These are phyloP conservation scores for Strigamia transsilvanica DNA, from an alignment of 2,888 invertebrate genomes.

Conservation along the genomic window DNA sequence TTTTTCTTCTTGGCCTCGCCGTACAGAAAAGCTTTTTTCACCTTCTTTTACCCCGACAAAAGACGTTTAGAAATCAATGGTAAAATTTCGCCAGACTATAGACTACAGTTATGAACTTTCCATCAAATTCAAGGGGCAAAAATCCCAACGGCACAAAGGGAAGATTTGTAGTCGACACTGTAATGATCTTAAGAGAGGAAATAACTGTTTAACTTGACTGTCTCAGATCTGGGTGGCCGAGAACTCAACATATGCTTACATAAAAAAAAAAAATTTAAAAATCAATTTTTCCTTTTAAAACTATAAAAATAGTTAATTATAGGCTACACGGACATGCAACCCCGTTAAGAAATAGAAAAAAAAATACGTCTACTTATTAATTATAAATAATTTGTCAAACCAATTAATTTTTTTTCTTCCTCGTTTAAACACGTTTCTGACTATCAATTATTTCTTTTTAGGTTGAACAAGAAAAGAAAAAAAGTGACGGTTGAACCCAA, in stretches of 20 bases:
- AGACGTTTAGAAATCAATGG: background rate
- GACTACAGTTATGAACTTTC: conserved; percentile 29
- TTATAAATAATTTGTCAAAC: conserved; percentile 28
- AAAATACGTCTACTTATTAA: background rate
- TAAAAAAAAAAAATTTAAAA: conserved; percentile 1
- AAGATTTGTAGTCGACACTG: conserved; percentile 32
- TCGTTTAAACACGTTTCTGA: background rate
- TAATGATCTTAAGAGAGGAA: conserved; percentile 40
- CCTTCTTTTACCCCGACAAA: background rate
- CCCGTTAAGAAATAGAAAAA: background rate
- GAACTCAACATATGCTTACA: background rate
- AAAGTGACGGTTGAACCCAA: background rate
- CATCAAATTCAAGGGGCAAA: conserved; percentile 34
- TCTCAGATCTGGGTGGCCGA: conserved; percentile 33
- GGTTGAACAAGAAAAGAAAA: background rate
- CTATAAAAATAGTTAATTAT: conserved; percentile 13
- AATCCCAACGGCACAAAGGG: conserved; percentile 34
- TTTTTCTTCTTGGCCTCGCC: conserved; percentile 43
- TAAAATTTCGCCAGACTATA: background rate
- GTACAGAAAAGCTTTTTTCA: background rate
- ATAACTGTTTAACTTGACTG: conserved; percentile 43
- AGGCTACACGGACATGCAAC: background rate
- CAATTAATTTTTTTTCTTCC: background rate
- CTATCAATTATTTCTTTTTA: background rate
- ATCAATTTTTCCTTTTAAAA: background rate